Conservation (phyloP, 2,888 invertebrate genomes). For the Mycalesis mineus region DNA sequence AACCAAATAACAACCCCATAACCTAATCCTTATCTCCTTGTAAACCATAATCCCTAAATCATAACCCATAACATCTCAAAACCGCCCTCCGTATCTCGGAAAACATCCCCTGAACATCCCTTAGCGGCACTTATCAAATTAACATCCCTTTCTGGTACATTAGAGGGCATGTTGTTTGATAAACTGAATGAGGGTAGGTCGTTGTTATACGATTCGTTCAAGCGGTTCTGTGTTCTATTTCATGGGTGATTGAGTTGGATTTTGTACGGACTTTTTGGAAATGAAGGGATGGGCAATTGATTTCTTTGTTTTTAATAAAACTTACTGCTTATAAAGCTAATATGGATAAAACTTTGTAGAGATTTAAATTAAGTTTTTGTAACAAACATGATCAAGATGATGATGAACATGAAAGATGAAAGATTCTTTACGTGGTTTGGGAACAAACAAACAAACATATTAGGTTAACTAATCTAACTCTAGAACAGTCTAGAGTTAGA, state of each 20-base stretch:
- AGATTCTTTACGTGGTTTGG: no score
- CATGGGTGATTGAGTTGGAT: background rate
- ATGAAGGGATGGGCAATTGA: background rate
- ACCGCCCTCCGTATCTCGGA: conserved; percentile 30
- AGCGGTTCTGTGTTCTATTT: background rate
- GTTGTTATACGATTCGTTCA: background rate
- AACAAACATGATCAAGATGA: no score
- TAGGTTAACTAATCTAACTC: no score
- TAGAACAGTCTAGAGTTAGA: no score
- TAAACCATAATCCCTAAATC: conserved; percentile 11
- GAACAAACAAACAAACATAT: no score
- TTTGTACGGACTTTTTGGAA: background rate
- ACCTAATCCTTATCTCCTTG: conserved; percentile 8
- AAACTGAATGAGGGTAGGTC: conserved; percentile 5
- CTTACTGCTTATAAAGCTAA: background rate
- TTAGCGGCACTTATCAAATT: conserved; percentile 35
- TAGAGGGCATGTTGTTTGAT: conserved; percentile 17
- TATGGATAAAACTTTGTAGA: no score
- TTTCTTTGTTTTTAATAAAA: background rate
- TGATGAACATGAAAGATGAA: no score
- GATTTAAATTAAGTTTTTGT: no score
- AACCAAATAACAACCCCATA: conserved; percentile 7
- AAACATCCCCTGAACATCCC: conserved; percentile 25
- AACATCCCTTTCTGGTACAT: conserved; percentile 31
- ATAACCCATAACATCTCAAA: conserved; percentile 6